A percentile compares a stretch with the other conserved stretches of the same genome.
Conservation (phyloP, 2,113 vertebrate genomes). For the Anthoscopus minutus region DNA sequence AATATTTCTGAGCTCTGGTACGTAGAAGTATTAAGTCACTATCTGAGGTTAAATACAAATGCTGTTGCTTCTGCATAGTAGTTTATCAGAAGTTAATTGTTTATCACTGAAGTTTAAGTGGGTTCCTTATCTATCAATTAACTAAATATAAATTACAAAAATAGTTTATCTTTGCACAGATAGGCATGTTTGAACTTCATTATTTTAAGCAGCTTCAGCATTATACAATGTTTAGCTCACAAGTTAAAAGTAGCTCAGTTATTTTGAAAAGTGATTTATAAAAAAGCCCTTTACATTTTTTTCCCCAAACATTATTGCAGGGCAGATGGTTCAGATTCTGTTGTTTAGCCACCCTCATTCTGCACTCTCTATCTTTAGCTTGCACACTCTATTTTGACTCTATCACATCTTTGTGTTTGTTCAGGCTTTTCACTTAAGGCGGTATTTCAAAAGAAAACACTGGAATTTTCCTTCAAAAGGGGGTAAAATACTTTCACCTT, state of each 20-base stretch:
- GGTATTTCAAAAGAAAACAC: conserved; percentile 61
- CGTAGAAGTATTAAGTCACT: background rate
- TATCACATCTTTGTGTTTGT: conserved; percentile 58
- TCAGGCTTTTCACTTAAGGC: conserved; percentile 64
- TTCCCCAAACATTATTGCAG: conserved; percentile 35
- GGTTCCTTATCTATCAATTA: conserved; percentile 58
- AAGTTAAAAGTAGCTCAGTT: conserved; percentile 49
- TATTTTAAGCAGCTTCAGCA: conserved; percentile 46
- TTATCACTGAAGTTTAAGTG: conserved; percentile 13
- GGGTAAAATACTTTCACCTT: conserved; percentile 59
- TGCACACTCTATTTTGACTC: conserved; percentile 28
- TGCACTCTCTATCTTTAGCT: conserved; percentile 45
- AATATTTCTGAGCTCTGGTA: background rate
- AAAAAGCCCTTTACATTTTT: conserved; percentile 16
- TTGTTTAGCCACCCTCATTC: conserved; percentile 43
- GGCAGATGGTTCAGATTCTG: conserved; percentile 50
- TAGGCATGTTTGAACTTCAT: conserved; percentile 35
- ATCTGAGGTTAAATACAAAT: conserved; percentile 14
- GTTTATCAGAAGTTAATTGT: conserved; percentile 47
- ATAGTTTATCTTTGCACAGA: conserved; percentile 30
- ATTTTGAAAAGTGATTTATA: conserved; percentile 49
- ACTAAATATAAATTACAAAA: conserved; percentile 55
- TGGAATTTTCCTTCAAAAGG: conserved; percentile 63
- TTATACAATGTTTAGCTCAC: conserved; percentile 52
- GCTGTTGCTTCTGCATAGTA: background rate